Conservation (phyloP, 2,113 vertebrate species). For the Galemys pyrenaicus region DNA sequence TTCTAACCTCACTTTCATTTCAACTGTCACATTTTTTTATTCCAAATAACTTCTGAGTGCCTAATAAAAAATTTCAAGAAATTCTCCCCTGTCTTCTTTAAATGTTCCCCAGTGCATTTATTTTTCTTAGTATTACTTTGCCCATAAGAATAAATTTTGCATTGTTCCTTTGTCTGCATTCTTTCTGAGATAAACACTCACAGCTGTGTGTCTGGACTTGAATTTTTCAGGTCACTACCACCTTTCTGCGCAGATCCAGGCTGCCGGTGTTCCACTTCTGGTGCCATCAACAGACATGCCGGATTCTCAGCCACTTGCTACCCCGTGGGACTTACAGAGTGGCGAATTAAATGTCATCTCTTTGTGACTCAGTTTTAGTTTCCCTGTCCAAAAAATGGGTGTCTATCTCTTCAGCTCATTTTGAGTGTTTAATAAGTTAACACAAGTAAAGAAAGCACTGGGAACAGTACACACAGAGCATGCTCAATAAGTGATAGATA, state of each 20-base stretch:
- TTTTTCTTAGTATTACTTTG: not conserved
- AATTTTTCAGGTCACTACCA: not conserved
- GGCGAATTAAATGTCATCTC: not conserved
- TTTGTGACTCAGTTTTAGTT: not conserved
- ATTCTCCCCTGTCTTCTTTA: not conserved
- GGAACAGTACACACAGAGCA: not conserved
- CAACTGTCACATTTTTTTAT: conserved; percentile 3
- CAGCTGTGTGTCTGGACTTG: not conserved
- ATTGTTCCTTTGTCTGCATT: not conserved
- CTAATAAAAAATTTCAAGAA: not conserved
- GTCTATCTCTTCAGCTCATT: not conserved
- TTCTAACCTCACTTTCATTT: not conserved
- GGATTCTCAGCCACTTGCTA: not conserved
- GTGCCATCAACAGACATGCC: not conserved
- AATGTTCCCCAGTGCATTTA: not conserved
- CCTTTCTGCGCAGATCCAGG: not conserved
- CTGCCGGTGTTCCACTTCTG: not conserved
- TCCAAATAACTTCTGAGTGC: not conserved
- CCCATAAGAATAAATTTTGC: not conserved
- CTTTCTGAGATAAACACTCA: not conserved
- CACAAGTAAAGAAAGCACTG: not conserved
- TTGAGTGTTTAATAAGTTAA: not conserved
- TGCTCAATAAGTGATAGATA: not conserved
- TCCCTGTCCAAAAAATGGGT: not conserved
- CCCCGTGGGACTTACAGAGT: not conserved